These are phyloP conservation scores for Phyto melanocephala DNA, from an alignment of 2,888 invertebrate genomes.

Conservation along the genomic window DNA sequence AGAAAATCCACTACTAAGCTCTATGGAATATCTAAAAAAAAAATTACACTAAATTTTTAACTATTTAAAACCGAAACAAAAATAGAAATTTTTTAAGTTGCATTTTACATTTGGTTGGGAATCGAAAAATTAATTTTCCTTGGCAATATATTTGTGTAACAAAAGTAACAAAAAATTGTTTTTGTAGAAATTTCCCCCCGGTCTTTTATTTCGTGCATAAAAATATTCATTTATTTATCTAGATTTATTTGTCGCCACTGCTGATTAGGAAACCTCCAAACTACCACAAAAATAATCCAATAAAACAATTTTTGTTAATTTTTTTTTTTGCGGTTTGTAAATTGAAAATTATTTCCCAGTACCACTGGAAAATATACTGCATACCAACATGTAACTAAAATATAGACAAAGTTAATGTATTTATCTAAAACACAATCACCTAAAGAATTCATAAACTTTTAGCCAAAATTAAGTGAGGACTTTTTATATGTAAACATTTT, in stretches of 20 bases:
- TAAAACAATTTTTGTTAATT: slow-evolving; percentile 8
- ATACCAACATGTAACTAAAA: not conserved
- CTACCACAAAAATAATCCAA: slow-evolving; percentile 52
- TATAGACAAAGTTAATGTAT: not conserved
- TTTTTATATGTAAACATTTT: slow-evolving; percentile 41
- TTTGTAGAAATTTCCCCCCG: not conserved
- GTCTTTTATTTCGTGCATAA: not conserved
- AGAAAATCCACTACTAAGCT: not conserved
- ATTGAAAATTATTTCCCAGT: slow-evolving; percentile 49
- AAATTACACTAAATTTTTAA: not conserved
- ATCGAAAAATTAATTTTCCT: not conserved
- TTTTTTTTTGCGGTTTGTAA: slow-evolving; percentile 45
- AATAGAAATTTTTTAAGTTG: no score
- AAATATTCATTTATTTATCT: not conserved
- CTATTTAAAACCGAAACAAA: slow-evolving; percentile 4
- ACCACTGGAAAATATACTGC: not conserved
- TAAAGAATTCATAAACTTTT: slow-evolving; percentile 55
- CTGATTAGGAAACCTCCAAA: slow-evolving; percentile 49
- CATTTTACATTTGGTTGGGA: no score
- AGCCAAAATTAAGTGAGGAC: slow-evolving; percentile 60
- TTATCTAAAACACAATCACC: slow-evolving; percentile 27
- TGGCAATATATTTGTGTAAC: no score
- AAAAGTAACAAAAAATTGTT: no score
- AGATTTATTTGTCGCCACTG: slow-evolving; percentile 5
- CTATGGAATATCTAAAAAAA: not conserved